These are phyloP conservation scores for Picathartes gymnocephalus DNA, from an alignment of 2,113 vertebrate species.

Conservation along the genomic window DNA sequence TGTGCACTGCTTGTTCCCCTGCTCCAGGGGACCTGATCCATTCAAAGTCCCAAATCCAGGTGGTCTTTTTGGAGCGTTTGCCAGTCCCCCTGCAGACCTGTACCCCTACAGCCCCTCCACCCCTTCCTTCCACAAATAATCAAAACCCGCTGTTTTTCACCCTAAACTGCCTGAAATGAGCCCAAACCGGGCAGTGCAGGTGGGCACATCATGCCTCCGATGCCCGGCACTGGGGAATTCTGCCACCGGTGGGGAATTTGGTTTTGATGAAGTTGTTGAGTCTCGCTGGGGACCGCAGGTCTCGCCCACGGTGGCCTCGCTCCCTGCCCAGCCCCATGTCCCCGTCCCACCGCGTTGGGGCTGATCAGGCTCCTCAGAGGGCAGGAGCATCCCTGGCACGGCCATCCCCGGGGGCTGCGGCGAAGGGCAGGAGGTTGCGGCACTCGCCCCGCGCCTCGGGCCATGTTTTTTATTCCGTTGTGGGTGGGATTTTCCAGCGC, in stretches of 20 bases:
- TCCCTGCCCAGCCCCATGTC: not conserved
- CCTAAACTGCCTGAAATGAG: not conserved
- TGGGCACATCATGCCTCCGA: rapidly evolving
- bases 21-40: not conserved
- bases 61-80: not conserved
- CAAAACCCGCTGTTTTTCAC: not conserved
- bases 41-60: not conserved
- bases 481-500: slow-evolving; percentile 65
- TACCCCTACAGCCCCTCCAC: not conserved
- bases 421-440: slow-evolving; percentile 6
- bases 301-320: rapidly evolving
- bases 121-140: not conserved
- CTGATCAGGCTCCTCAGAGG: not conserved
- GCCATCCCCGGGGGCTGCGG: not conserved
- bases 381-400: not conserved
- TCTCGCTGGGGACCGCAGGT: rapidly evolving
- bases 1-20: not conserved
- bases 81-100: not conserved
- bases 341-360: rapidly evolving
- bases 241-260: not conserved
- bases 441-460: slow-evolving; percentile 11
- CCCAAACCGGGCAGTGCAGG: rapidly evolving
- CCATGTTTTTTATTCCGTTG: slow-evolving; percentile 49
- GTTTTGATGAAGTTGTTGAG: rapidly evolving
- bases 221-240: rapidly evolving